Evolutionary conservation across 2,797 vertebrate genomes (phyloP), one percentile per base, ranked within the genome.

Genomic region (Hypotaenidia philippensis): DNA sequence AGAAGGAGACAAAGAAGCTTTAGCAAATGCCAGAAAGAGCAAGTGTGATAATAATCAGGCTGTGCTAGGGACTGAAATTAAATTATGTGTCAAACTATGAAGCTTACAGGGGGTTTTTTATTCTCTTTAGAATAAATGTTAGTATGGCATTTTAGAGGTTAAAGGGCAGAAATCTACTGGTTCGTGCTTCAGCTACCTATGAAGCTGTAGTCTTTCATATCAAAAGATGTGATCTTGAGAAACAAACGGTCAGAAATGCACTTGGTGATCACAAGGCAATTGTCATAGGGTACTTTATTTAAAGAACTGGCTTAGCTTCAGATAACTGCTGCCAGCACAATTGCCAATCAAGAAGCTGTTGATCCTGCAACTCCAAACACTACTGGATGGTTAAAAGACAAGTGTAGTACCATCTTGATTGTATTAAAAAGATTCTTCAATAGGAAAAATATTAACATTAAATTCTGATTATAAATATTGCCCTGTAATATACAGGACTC

Each of bases 211-310:
- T 52, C 34, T 83, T 92, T 85, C 64, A 17, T 61, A 81, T 60
- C 61, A 41, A 69, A 75, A 57, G 21, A 31, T 27, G 36, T 29
- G 31, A 66, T 91, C 27, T 49, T 71, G 68, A 92, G 79, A 93
- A 89, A 41, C 49, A 82, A 50, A 25, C 1, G 3, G 68, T 40
- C 78, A 74, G 75, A 84, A 88, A 90, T 6, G 5, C 8, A 41
- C 27, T 70, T 57, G 50, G 53, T 76, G 75, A 60, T 93, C 82
- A 80, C 65, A 47, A 68, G 71, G 61, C 71, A 60, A 80, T 87
- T 77, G 49, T 77, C 40, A 26, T 19, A 45, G 40, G 25, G 25
- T 64, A 50, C 49, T 80, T 76, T 60, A 41, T 69, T 57, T 40
- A 61, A 77, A 89, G 47, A 45, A 45, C 53, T 77, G 75, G 32